Evolutionary conservation across 2,113 vertebrate genomes (phyloP).

Genomic region (Seriola quinqueradiata): DNA sequence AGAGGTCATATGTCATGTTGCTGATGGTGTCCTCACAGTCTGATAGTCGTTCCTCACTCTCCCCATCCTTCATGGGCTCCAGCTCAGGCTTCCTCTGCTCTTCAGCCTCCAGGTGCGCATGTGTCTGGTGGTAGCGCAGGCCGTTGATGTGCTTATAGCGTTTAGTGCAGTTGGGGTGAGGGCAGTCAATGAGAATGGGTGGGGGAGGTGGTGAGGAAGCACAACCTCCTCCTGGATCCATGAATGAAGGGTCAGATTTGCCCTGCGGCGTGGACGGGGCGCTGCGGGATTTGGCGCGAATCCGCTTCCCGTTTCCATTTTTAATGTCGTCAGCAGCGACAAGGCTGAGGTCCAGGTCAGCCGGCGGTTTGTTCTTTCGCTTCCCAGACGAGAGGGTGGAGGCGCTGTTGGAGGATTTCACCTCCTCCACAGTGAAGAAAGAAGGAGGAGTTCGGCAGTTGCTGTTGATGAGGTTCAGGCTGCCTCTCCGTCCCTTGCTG

Average conservation of each 20-base stretch:
- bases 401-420: slow-evolving; percentile 86
- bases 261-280: slow-evolving; percentile 96
- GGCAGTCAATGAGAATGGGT: slow-evolving; percentile 97
- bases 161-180: slow-evolving; percentile 99
- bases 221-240: slow-evolving; percentile 91
- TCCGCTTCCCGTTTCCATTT: slow-evolving; percentile 92
- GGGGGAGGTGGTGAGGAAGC: slow-evolving; percentile 89
- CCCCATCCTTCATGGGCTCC: slow-evolving; percentile 85
- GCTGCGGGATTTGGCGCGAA: slow-evolving; percentile 95
- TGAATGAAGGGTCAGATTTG: slow-evolving; percentile 91
- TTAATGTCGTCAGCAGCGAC: slow-evolving; percentile 91
- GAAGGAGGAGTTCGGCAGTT: slow-evolving; percentile 90
- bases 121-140: slow-evolving; percentile 97
- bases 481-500: slow-evolving; percentile 93
- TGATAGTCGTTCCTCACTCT: slow-evolving; percentile 94
- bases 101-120: slow-evolving; percentile 95
- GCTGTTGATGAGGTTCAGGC: slow-evolving; percentile 91
- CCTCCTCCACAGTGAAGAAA: slow-evolving; percentile 93
- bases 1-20: slow-evolving; percentile 89
- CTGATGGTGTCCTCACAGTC: slow-evolving; percentile 93
- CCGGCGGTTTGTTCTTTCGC: slow-evolving; percentile 93
- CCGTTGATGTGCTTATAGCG: slow-evolving; percentile 99
- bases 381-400: slow-evolving; percentile 89
- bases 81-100: slow-evolving; percentile 91
- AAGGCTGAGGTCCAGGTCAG: slow-evolving; percentile 93